A percentile compares a stretch with the other conserved stretches of the same genome.
phyloP scores from a whole-genome alignment of 2,888 invertebrate genomes.

The Petrophora chlorosata region DNA sequence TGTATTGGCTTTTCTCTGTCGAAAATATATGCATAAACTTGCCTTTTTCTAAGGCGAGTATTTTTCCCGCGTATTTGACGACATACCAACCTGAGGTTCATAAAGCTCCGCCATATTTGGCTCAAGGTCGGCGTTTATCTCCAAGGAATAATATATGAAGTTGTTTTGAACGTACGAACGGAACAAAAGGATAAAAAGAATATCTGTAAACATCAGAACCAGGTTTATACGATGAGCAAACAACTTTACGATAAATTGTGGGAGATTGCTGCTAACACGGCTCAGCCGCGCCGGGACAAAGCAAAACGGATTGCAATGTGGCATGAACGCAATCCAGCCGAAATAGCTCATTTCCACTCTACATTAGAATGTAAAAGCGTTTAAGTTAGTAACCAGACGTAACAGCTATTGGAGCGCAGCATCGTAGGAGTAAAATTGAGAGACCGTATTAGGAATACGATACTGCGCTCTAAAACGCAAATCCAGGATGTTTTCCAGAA shows the following conservation, averaged over 20 bases:
- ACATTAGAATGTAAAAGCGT: background rate
- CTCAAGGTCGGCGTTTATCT: slow-evolving; percentile 32
- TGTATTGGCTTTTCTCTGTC: background rate
- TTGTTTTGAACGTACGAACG: slow-evolving; percentile 41
- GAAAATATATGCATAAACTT: slow-evolving; percentile 19
- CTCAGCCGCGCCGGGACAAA: background rate
- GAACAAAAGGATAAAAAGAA: slow-evolving; percentile 32
- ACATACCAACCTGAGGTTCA: slow-evolving; percentile 23
- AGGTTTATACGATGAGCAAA: slow-evolving; percentile 33
- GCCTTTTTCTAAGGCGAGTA: slow-evolving; percentile 14
- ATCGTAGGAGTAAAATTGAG: too few relatives aligned
- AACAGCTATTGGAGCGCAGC: too few relatives aligned
- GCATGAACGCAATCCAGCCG: slow-evolving; percentile 17
- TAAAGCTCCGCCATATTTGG: slow-evolving; percentile 25
- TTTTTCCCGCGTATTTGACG: slow-evolving; percentile 24
- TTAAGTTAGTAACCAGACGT: slow-evolving; percentile 1
- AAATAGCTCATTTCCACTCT: slow-evolving; percentile 15
- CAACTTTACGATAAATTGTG: slow-evolving; percentile 29
- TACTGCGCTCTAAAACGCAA: too few relatives aligned
- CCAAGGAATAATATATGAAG: slow-evolving; percentile 43
- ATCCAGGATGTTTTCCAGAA: too few relatives aligned
- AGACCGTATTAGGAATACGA: too few relatives aligned
- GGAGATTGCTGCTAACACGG: slow-evolving; percentile 9
- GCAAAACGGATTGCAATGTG: slow-evolving; percentile 6
- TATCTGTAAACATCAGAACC: slow-evolving; percentile 36